A percentile compares a stretch with the other conserved stretches of the same genome.
phyloP scores from a whole-genome alignment of 2,797 vertebrate species.

The Periparus ater region DNA sequence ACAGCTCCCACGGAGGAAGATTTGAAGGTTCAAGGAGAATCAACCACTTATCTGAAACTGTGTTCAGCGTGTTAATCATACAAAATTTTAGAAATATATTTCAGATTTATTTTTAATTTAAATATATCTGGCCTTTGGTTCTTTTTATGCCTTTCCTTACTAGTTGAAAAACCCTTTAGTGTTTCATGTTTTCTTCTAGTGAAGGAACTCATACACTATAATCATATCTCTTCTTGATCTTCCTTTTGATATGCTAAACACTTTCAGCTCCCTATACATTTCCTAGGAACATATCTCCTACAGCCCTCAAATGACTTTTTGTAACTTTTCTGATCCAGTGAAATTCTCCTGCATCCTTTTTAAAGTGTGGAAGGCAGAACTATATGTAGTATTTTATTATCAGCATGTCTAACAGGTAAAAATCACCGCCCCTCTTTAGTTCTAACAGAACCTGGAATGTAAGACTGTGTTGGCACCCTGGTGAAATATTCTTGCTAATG shows the following conservation, averaged over 20 bases:
- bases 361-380: slow-evolving; percentile 50
- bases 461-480: slow-evolving; percentile 56
- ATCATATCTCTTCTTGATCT: slow-evolving; percentile 55
- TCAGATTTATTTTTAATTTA: slow-evolving; percentile 56
- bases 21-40: background rate
- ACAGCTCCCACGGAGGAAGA: background rate
- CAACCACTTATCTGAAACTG: background rate
- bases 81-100: background rate
- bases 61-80: slow-evolving; percentile 9
- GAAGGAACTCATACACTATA: slow-evolving; percentile 45
- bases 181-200: slow-evolving; percentile 16
- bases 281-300: slow-evolving; percentile 44
- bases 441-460: slow-evolving; percentile 64
- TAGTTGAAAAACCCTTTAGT: slow-evolving; percentile 34
- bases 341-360: slow-evolving; percentile 60
- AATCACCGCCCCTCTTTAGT: slow-evolving; percentile 63
- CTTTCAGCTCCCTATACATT: slow-evolving; percentile 42
- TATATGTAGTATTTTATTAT: slow-evolving; percentile 59
- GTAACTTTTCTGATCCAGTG: slow-evolving; percentile 66
- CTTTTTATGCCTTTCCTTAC: slow-evolving; percentile 49
- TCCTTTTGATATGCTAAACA: slow-evolving; percentile 60
- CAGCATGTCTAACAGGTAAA: slow-evolving; percentile 60
- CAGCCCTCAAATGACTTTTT: slow-evolving; percentile 66
- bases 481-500: slow-evolving; percentile 68
- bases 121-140: slow-evolving; percentile 44